Evolutionary conservation across 2,113 vertebrate species (phyloP), one percentile per base, ranked within the genome.

Genomic region (Sebastes fasciatus): DNA sequence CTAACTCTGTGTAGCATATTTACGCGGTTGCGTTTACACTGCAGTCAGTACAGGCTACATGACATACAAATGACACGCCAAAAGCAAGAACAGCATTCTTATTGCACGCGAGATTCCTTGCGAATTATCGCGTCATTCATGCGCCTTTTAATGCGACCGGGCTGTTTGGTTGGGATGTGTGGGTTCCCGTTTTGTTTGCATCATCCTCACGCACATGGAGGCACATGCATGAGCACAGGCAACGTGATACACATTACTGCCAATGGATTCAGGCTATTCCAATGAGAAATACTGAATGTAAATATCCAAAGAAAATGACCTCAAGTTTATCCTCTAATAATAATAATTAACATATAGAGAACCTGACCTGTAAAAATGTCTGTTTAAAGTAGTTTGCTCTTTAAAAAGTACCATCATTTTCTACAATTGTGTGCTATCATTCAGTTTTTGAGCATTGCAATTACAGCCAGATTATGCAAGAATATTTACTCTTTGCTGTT

Each of bases 341-440:
- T 40, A 11, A 16, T 14, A n/a, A n/a, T 10, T n/a, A 40, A 61
- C 11, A n/a, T 40, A n/a, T 1, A 49, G 14, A 72, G n/a, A 54
- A 13, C 34, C 65, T 70, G 12, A 64, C 8, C 10, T 57, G 34
- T 34, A 3, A 34, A 46, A 48, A 55, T 51, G 5, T 49, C 2
- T 10, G 6, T 16, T 19, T 13, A 76, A 70, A 21, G 58, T 64
- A 57, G 42, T 19, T 45, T 65, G 52, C 34, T 51, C 82, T 73
- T 78, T 61, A 73, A 67, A 70, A 71, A 54, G 68, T 54, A 73
- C 68, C 70, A 74, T 40, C 11, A 13, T 54, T 54, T 63, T 11
- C 26, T 74, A 23, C 12, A 55, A 17, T 19, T 42, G 1, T 49
- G 40, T 19, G 9, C 46, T 2, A 2, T 58, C 2, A 48, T 51